phyloP scores from a whole-genome alignment of 2,888 invertebrate genomes.

The Galeruca laticollis region DNA sequence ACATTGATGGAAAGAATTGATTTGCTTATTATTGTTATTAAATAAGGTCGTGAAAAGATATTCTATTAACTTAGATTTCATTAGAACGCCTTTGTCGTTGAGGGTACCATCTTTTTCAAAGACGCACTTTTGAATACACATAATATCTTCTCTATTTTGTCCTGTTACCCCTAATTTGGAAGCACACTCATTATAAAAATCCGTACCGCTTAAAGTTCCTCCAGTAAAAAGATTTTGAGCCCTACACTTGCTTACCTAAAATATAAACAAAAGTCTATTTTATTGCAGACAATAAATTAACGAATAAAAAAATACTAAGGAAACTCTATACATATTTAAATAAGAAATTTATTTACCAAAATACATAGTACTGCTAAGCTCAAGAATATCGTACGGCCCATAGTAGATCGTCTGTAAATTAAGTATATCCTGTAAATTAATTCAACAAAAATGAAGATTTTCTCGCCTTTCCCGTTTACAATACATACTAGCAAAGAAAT shows the following conservation, averaged over 20 bases:
- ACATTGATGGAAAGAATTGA: not conserved
- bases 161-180: not conserved
- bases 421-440: not conserved
- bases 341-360: not conserved
- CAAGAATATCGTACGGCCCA: not conserved
- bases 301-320: not conserved
- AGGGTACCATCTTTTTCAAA: conserved; percentile 14
- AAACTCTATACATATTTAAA: not conserved
- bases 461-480: no score
- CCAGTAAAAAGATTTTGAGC: not conserved
- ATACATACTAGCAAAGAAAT: no score
- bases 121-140: conserved; percentile 1
- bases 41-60: not conserved
- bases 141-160: not conserved
- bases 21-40: not conserved
- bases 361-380: not conserved
- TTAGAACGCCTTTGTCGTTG: not conserved
- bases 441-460: no score
- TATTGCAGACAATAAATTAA: no score
- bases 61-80: not conserved
- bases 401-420: not conserved
- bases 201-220: not conserved
- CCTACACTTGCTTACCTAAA: not conserved
- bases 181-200: not conserved
- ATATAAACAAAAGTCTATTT: not conserved